phyloP scores from a whole-genome alignment of 2,113 vertebrate genomes.

The Cyprinodon variegatus region DNA sequence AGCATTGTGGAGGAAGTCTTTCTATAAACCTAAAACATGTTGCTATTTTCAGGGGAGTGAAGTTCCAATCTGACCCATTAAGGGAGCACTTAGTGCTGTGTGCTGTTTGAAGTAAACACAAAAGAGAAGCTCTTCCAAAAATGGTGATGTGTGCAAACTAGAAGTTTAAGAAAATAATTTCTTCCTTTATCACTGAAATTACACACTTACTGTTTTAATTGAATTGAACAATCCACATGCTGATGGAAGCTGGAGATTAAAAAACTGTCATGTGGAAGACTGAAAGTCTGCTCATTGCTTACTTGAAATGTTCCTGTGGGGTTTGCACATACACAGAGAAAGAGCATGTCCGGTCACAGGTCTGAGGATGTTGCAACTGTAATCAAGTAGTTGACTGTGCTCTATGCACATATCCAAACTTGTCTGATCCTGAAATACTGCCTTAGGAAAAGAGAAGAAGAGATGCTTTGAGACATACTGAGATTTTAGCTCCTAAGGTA shows the following conservation, averaged over 20 bases:
- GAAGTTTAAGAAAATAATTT: slow-evolving; percentile 34
- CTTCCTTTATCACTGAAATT: slow-evolving; percentile 35
- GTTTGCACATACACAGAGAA: slow-evolving; percentile 5
- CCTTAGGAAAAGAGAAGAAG: slow-evolving; percentile 11
- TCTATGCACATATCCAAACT: slow-evolving; percentile 35
- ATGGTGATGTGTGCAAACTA: slow-evolving; percentile 48
- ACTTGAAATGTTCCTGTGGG: slow-evolving; percentile 25
- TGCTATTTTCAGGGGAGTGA: slow-evolving; percentile 19
- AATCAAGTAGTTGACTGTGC: slow-evolving; percentile 39
- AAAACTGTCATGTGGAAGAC: slow-evolving; percentile 27
- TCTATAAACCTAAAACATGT: slow-evolving; percentile 2
- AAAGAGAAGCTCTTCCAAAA: slow-evolving; percentile 58
- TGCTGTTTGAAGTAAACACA: slow-evolving; percentile 52
- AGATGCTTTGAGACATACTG: slow-evolving; percentile 28
- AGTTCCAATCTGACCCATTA: slow-evolving; percentile 26
- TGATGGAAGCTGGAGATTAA: background rate
- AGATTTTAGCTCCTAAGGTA: background rate
- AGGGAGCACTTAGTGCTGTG: slow-evolving; percentile 30
- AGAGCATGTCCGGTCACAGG: slow-evolving; percentile 42
- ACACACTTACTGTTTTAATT: slow-evolving; percentile 39
- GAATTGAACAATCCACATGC: slow-evolving; percentile 20
- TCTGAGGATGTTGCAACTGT: slow-evolving; percentile 43
- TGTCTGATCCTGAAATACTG: slow-evolving; percentile 61
- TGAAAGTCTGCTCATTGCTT: slow-evolving; percentile 12
- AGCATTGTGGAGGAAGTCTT: slow-evolving; percentile 1